These are phyloP conservation scores for Diacarnus erythraeanus DNA, from an alignment of 37 sponge, comb jelly and placozoan genomes.

Conservation along the genomic window DNA sequence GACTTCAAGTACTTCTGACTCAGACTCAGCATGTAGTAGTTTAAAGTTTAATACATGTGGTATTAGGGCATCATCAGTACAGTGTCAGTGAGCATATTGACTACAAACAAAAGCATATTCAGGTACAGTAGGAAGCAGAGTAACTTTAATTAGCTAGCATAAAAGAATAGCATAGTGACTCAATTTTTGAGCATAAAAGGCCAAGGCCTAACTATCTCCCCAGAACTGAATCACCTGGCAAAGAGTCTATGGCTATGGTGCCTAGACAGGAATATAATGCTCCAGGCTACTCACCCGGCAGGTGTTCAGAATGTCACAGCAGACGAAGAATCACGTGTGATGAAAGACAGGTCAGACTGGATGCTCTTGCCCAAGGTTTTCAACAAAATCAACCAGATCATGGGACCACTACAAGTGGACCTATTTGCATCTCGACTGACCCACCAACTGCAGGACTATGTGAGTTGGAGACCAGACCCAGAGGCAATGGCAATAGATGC, in stretches of 20 bases:
- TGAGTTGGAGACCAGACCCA: slow-evolving; percentile 55
- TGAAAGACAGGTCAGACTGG: slow-evolving; percentile 42
- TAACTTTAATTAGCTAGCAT: too few relatives aligned
- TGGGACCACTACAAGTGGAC: slow-evolving; percentile 31
- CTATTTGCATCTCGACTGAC: slow-evolving; percentile 40
- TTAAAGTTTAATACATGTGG: too few relatives aligned
- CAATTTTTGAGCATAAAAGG: too few relatives aligned
- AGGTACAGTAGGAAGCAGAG: too few relatives aligned
- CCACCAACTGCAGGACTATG: slow-evolving; percentile 18
- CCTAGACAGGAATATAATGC: slow-evolving; percentile 28
- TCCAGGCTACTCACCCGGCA: slow-evolving; percentile 40
- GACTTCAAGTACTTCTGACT: too few relatives aligned
- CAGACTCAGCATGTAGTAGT: too few relatives aligned
- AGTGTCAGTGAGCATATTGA: too few relatives aligned
- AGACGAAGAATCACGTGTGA: slow-evolving; percentile 34
- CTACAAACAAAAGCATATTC: too few relatives aligned
- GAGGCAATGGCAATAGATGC: slow-evolving; percentile 46
- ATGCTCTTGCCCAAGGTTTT: slow-evolving; percentile 31
- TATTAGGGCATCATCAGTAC: too few relatives aligned
- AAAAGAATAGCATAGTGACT: too few relatives aligned
- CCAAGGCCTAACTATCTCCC: too few relatives aligned
- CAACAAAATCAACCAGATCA: neutral
- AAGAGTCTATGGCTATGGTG: slow-evolving; percentile 54
- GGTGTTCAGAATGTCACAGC: slow-evolving; percentile 27
- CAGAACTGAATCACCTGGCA: slow-evolving; percentile 5